Conservation (phyloP, 2,888 invertebrate species). For the Proisotoma minuta region DNA sequence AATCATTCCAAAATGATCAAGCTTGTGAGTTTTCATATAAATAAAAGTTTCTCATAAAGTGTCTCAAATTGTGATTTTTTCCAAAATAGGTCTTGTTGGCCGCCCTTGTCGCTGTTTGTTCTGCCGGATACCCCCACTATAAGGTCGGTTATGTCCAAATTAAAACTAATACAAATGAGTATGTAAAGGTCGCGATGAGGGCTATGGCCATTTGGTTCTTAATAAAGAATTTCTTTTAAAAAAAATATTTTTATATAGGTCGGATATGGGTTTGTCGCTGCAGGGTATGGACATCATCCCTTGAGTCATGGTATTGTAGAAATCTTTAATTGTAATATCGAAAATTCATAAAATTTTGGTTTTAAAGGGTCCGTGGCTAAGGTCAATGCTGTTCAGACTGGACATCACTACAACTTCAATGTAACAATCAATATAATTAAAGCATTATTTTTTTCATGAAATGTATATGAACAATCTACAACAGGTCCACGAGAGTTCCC, state of each 20-base stretch:
- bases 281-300: neutral
- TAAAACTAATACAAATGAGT: too few relatives aligned
- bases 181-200: too few relatives aligned
- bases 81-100: constrained; percentile 10
- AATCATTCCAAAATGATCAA: constrained; percentile 6
- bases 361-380: neutral
- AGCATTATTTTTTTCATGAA: neutral
- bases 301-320: too few relatives aligned
- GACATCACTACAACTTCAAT: constrained; percentile 1
- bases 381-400: constrained; percentile 7
- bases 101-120: constrained; percentile 5
- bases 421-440: too few relatives aligned
- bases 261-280: constrained; percentile 14
- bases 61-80: neutral
- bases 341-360: too few relatives aligned
- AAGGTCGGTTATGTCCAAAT: too few relatives aligned
- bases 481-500: constrained; percentile 6
- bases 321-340: too few relatives aligned
- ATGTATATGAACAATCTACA: neutral
- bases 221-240: too few relatives aligned
- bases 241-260: too few relatives aligned
- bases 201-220: too few relatives aligned
- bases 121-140: neutral
- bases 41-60: neutral
- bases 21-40: constrained; percentile 3